Percentiles rank a stretch among this genome's conserved stretches.
phyloP scores from a whole-genome alignment of 2,888 invertebrate species.

The Sminthurinus aureus region DNA sequence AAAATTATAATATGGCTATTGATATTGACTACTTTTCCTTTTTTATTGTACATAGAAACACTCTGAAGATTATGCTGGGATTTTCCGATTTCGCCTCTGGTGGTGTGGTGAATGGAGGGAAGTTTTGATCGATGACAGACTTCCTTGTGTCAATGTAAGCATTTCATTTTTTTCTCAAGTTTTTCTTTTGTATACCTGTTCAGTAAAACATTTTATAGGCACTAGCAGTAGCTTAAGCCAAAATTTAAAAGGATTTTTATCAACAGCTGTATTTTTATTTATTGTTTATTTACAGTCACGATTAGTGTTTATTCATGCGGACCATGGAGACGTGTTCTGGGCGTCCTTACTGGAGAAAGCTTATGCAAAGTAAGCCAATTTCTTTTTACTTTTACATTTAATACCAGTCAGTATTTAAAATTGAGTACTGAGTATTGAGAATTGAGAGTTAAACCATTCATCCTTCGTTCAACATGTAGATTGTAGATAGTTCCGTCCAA shows the following conservation, averaged over 20 bases:
- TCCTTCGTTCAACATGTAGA: too few relatives aligned
- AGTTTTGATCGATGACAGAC: slow-evolving; percentile 85
- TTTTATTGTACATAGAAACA: slow-evolving; percentile 60
- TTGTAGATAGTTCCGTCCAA: too few relatives aligned
- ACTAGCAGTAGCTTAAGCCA: too few relatives aligned
- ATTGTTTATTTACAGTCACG: slow-evolving; percentile 64
- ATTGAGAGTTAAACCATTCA: too few relatives aligned
- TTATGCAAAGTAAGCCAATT: slow-evolving; percentile 79
- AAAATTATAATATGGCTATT: too few relatives aligned
- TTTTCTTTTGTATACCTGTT: background rate
- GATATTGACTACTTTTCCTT: too few relatives aligned
- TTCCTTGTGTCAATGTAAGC: slow-evolving; percentile 81
- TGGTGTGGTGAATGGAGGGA: slow-evolving; percentile 95
- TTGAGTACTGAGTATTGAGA: too few relatives aligned
- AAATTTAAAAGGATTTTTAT: too few relatives aligned
- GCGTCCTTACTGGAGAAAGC: slow-evolving; percentile 90
- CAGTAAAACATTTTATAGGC: too few relatives aligned
- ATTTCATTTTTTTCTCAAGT: background rate
- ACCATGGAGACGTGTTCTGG: slow-evolving; percentile 84
- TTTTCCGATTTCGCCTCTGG: slow-evolving; percentile 89
- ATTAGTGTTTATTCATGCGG: slow-evolving; percentile 84
- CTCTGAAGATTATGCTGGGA: slow-evolving; percentile 71
- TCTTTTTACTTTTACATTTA: background rate
- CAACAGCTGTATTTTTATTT: too few relatives aligned
- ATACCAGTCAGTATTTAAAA: too few relatives aligned